phyloP scores from a whole-genome alignment of 2,797 vertebrate genomes.

The Takifugu rubripes region DNA sequence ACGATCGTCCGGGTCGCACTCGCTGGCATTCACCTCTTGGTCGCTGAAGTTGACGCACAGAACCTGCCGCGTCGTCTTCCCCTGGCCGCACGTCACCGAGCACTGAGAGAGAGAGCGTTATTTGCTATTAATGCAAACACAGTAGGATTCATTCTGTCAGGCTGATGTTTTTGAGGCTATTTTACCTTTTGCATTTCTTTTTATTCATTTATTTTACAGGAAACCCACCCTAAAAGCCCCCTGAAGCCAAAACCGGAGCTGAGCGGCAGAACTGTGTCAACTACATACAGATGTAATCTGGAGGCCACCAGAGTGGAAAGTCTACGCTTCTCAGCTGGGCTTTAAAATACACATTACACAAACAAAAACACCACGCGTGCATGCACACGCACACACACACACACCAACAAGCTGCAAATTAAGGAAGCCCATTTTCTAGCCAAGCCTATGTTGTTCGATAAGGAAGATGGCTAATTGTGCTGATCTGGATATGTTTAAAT shows the following conservation, averaged over 20 bases:
- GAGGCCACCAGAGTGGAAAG: not conserved
- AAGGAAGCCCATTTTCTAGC: too few species aligned
- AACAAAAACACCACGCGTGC: not conserved
- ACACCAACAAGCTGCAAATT: not conserved
- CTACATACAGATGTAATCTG: slow-evolving; percentile 7
- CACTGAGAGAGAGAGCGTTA: slow-evolving; percentile 73
- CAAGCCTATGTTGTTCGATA: too few species aligned
- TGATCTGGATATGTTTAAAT: too few species aligned
- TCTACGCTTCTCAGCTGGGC: not conserved
- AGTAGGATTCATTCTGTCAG: not conserved
- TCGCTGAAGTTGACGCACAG: slow-evolving; percentile 90
- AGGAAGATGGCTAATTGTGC: too few species aligned
- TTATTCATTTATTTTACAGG: not conserved
- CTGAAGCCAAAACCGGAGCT: not conserved
- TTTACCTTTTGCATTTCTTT: not conserved
- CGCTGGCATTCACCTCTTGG: slow-evolving; percentile 82
- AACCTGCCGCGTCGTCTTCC: slow-evolving; percentile 89
- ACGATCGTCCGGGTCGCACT: slow-evolving; percentile 89
- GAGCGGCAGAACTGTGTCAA: slow-evolving; percentile 5
- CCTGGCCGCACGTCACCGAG: slow-evolving; percentile 94
- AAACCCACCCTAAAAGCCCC: not conserved
- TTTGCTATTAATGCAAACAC: not conserved
- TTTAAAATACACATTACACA: not conserved
- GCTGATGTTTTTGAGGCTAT: not conserved
- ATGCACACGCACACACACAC: too few species aligned